Conservation (phyloP, 2,888 invertebrate genomes). For the Congeria kusceri region DNA sequence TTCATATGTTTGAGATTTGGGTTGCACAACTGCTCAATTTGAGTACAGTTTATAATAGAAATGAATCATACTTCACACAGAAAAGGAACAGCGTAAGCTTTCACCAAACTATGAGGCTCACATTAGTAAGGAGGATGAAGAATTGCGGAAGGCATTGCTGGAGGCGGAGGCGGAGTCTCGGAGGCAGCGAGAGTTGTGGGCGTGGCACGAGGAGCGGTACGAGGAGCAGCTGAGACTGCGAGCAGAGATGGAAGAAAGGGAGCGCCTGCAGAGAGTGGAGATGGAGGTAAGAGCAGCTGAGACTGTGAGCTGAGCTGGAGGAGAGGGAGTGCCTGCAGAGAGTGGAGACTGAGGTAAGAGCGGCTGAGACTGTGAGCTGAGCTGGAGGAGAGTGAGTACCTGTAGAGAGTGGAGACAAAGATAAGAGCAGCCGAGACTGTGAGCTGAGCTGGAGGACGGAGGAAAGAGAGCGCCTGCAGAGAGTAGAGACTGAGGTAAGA, state of each 20-base stretch:
- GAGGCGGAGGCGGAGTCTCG: constrained; percentile 64
- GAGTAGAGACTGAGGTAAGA: too few relatives aligned
- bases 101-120: constrained; percentile 56
- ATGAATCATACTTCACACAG: not conserved
- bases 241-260: constrained; percentile 77
- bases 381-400: too few relatives aligned
- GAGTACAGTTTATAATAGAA: too few relatives aligned
- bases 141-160: constrained; percentile 55
- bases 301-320: too few relatives aligned
- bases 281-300: constrained; percentile 76
- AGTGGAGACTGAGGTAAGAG: not conserved
- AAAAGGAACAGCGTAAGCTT: constrained; percentile 49
- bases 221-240: constrained; percentile 72
- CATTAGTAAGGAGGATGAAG: constrained; percentile 52
- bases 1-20: too few relatives aligned
- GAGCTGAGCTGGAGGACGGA: too few relatives aligned
- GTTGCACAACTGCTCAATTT: too few relatives aligned
- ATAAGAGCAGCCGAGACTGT: too few relatives aligned
- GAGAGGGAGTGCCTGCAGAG: not conserved
- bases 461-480: too few relatives aligned
- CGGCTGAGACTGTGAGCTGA: too few relatives aligned
- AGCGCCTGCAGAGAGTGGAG: constrained; percentile 75
- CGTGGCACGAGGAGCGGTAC: constrained; percentile 77
- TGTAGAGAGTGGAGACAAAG: not conserved
- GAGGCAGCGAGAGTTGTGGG: constrained; percentile 76